These are phyloP conservation scores for Pammene fasciana DNA, from an alignment of 2,888 invertebrate species.

Conservation along the genomic window DNA sequence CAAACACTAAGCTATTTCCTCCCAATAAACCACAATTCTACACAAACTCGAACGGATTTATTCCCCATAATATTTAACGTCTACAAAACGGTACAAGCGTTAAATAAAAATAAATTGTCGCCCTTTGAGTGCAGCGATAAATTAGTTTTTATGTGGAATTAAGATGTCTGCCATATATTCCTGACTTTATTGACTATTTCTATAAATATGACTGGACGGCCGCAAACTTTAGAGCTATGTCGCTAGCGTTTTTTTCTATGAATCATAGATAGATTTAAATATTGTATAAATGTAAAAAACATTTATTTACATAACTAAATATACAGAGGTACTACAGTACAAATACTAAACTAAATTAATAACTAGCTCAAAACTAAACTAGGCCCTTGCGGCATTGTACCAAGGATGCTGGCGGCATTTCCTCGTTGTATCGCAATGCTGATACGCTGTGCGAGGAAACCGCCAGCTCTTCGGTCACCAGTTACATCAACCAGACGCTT, in stretches of 20 bases:
- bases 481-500: too few species aligned
- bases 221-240: not conserved
- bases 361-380: too few species aligned
- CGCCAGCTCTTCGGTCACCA: too few species aligned
- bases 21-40: slow-evolving; percentile 2
- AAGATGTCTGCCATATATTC: slow-evolving; percentile 75
- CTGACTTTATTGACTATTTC: slow-evolving; percentile 63
- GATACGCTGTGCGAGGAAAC: too few species aligned
- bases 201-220: slow-evolving; percentile 50
- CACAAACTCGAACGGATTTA: slow-evolving; percentile 71
- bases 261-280: not conserved
- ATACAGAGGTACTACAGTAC: too few species aligned
- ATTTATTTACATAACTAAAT: too few species aligned
- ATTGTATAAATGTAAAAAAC: too few species aligned
- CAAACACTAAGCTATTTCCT: not conserved
- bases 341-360: too few species aligned
- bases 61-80: slow-evolving; percentile 69
- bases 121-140: slow-evolving; percentile 63
- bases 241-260: not conserved
- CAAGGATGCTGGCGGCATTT: too few species aligned
- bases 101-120: slow-evolving; percentile 66
- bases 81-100: slow-evolving; percentile 67
- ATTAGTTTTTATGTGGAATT: slow-evolving; percentile 78
- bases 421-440: too few species aligned
- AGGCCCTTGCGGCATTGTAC: too few species aligned